Conservation (phyloP, 2,888 invertebrate genomes). For the Amorpha juglandis region DNA sequence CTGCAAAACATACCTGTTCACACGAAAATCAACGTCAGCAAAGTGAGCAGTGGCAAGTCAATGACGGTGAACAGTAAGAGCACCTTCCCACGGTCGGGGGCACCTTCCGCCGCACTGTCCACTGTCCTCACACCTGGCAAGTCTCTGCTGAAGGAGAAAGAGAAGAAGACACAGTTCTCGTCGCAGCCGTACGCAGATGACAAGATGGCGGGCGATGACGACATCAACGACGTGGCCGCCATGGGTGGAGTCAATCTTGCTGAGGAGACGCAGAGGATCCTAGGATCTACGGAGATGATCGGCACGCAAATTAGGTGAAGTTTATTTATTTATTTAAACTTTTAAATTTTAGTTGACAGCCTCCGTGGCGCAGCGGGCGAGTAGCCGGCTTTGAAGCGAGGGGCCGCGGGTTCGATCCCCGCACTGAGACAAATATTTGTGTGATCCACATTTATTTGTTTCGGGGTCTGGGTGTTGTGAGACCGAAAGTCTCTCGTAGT, state of each 20-base stretch:
- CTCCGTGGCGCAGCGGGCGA: too few relatives aligned
- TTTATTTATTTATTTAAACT: too few relatives aligned
- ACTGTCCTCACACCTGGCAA: conserved; percentile 79
- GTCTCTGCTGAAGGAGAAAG: conserved; percentile 89
- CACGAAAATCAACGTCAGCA: conserved; percentile 67
- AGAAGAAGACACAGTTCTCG: conserved; percentile 84
- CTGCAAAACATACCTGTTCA: conserved; percentile 77
- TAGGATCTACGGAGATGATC: conserved; percentile 95
- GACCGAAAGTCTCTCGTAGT: too few relatives aligned
- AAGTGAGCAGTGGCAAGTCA: conserved; percentile 68
- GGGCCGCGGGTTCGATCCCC: too few relatives aligned
- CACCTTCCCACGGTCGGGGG: conserved; percentile 61
- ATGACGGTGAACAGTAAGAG: conserved; percentile 77
- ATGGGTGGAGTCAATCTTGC: conserved; percentile 99
- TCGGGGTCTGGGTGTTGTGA: too few relatives aligned
- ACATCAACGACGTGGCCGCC: conserved; percentile 99
- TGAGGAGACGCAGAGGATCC: conserved; percentile 97
- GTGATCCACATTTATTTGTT: too few relatives aligned
- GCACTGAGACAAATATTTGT: too few relatives aligned
- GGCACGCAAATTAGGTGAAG: conserved; percentile 91
- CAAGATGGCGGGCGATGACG: conserved; percentile 92
- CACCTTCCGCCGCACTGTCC: conserved; percentile 57
- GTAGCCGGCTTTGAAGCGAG: too few relatives aligned
- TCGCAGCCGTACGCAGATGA: conserved; percentile 72
- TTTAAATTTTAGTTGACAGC: too few relatives aligned